These are phyloP conservation scores for Drosophila robusta DNA, from an alignment of 2,888 invertebrate species.

Conservation along the genomic window DNA sequence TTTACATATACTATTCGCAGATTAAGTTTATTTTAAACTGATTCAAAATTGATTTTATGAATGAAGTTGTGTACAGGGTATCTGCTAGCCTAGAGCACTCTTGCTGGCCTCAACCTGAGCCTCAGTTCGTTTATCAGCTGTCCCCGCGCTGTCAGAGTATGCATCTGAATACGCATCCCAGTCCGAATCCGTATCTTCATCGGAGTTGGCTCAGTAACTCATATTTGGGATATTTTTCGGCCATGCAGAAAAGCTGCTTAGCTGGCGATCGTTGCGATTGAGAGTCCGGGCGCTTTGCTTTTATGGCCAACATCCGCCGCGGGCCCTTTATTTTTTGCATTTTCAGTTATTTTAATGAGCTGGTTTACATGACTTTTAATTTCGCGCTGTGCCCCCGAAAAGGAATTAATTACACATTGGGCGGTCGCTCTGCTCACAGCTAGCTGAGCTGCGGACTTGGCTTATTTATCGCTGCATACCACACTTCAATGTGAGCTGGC, in stretches of 20 bases:
- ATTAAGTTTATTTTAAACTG: no score
- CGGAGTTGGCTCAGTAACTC: slow-evolving; percentile 43
- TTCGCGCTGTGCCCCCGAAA: slow-evolving; percentile 82
- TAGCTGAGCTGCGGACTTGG: slow-evolving; percentile 19
- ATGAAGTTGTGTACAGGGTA: background rate
- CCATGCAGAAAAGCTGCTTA: slow-evolving; percentile 65
- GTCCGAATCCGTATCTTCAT: slow-evolving; percentile 6
- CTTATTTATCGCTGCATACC: slow-evolving; percentile 74
- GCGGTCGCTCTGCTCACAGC: slow-evolving; percentile 78
- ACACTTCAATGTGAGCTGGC: slow-evolving; percentile 70
- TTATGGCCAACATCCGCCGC: slow-evolving; percentile 53
- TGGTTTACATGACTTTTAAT: slow-evolving; percentile 85
- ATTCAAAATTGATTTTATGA: no score
- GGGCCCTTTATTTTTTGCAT: slow-evolving; percentile 29
- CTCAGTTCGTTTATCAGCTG: slow-evolving; percentile 14
- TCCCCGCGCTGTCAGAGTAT: slow-evolving; percentile 12
- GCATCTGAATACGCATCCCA: slow-evolving; percentile 13
- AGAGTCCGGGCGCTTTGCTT: background rate
- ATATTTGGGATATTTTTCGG: slow-evolving; percentile 58
- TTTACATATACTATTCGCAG: no score
- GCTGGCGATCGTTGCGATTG: slow-evolving; percentile 41
- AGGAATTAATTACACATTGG: slow-evolving; percentile 85
- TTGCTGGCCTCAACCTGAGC: background rate
- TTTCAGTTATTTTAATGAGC: slow-evolving; percentile 85
- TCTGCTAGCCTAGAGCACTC: slow-evolving; percentile 3